phyloP scores from a whole-genome alignment of 2,888 invertebrate genomes.

The Folsomia manolachei region DNA sequence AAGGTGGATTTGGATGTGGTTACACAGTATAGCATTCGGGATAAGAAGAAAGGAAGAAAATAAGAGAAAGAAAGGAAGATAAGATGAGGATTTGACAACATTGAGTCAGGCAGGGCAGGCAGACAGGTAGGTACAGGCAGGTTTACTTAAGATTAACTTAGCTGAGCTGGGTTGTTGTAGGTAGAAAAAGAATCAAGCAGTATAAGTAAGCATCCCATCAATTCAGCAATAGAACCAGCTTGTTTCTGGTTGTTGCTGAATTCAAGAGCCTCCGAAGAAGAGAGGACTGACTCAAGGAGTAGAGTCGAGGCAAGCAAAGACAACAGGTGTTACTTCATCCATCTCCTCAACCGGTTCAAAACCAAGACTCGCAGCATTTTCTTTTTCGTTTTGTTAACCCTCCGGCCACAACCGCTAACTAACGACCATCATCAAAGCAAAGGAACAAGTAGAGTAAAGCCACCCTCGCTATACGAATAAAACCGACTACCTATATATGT shows the following conservation, averaged over 20 bases:
- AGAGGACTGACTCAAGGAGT: conserved; percentile 29
- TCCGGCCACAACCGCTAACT: conserved; percentile 51
- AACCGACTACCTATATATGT: background rate
- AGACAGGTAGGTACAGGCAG: background rate
- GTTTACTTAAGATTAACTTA: too few species aligned
- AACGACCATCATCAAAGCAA: conserved; percentile 48
- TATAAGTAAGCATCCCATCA: too few species aligned
- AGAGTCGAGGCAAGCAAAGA: conserved; percentile 47
- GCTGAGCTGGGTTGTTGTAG: background rate
- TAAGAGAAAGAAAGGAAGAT: conserved; percentile 14
- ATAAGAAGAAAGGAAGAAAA: background rate
- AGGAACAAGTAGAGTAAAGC: conserved; percentile 46
- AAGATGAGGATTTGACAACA: conserved; percentile 37
- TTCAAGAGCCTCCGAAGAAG: too few species aligned
- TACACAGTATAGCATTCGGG: background rate
- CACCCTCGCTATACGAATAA: conserved; percentile 41
- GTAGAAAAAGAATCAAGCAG: background rate
- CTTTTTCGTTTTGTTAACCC: conserved; percentile 26
- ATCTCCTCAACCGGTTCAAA: conserved; percentile 48
- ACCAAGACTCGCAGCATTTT: conserved; percentile 7
- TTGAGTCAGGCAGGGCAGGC: conserved; percentile 29
- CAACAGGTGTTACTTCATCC: conserved; percentile 51
- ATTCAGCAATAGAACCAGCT: too few species aligned
- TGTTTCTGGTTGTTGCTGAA: conserved; percentile 5
- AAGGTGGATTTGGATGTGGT: background rate